Percentiles rank a stretch among this genome's conserved stretches.
phyloP scores from a whole-genome alignment of 2,113 vertebrate species.

The Pipa parva region DNA sequence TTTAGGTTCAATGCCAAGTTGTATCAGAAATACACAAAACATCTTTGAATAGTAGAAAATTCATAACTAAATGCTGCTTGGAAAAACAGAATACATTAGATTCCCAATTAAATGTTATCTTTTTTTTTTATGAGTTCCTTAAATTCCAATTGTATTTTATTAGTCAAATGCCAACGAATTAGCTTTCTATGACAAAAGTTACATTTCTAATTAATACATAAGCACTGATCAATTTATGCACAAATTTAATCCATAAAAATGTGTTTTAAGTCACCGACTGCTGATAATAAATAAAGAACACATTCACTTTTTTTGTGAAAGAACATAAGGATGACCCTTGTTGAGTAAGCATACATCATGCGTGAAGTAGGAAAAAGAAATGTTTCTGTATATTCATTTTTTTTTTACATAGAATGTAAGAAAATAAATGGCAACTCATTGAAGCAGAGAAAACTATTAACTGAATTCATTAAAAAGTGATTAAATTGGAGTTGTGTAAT shows the following conservation, averaged over 20 bases:
- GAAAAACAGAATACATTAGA: neutral
- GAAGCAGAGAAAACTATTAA: constrained; percentile 44
- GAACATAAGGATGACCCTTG: constrained; percentile 11
- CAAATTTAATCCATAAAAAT: constrained; percentile 2
- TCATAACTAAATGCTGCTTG: neutral
- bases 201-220: constrained; percentile 6
- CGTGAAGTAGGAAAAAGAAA: constrained; percentile 17
- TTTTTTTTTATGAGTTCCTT: neutral
- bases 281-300: constrained; percentile 22
- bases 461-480: constrained; percentile 47
- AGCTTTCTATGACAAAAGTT: neutral
- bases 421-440: constrained; percentile 45
- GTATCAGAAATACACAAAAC: neutral
- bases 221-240: neutral
- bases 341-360: constrained; percentile 15
- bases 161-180: neutral
- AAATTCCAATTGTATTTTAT: neutral
- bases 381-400: constrained; percentile 21
- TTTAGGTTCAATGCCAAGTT: neutral
- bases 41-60: neutral
- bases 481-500: constrained; percentile 44
- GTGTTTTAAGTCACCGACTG: neutral
- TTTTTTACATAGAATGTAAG: constrained; percentile 5
- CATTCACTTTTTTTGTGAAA: constrained; percentile 19
- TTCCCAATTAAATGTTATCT: neutral